These are phyloP conservation scores for Aldabrachelys gigantea DNA, from an alignment of 2,113 vertebrate genomes.

Conservation along the genomic window DNA sequence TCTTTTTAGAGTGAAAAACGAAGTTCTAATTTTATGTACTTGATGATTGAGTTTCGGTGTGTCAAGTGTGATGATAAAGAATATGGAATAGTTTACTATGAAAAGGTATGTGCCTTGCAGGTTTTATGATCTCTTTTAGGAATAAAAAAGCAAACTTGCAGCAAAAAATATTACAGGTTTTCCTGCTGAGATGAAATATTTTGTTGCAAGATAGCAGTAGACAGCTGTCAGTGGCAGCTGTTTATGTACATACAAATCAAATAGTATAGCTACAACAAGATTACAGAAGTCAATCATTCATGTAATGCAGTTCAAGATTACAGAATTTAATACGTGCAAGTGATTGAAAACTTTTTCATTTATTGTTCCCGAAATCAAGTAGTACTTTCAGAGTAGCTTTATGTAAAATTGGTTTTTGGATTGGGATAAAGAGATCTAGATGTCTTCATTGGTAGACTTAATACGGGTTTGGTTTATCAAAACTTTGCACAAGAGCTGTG, in stretches of 20 bases:
- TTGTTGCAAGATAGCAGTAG: conserved; percentile 30
- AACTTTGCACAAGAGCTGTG: background rate
- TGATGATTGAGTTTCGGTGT: conserved; percentile 98
- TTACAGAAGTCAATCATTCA: conserved; percentile 64
- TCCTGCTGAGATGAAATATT: conserved; percentile 60
- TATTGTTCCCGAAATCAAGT: conserved; percentile 32
- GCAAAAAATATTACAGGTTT: conserved; percentile 41
- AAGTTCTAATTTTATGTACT: conserved; percentile 99
- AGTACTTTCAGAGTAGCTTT: conserved; percentile 2
- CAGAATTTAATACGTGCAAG: conserved; percentile 61
- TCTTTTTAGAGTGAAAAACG: conserved; percentile 93
- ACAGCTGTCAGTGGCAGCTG: conserved; percentile 70
- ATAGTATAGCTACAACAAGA: conserved; percentile 44
- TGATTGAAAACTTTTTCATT: conserved; percentile 69
- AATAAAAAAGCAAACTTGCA: conserved; percentile 13
- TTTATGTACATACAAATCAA: conserved; percentile 64
- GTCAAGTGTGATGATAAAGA: conserved; percentile 95
- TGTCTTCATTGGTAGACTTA: background rate
- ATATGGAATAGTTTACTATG: conserved; percentile 97
- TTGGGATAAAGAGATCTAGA: background rate
- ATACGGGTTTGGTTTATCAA: background rate
- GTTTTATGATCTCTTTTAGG: conserved; percentile 33
- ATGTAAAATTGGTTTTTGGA: background rate
- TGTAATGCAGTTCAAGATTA: conserved; percentile 59
- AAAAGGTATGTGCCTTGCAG: conserved; percentile 88